These are phyloP conservation scores for Schizothorax lantsangensis DNA, from an alignment of 2,797 vertebrate genomes.

Conservation along the genomic window DNA sequence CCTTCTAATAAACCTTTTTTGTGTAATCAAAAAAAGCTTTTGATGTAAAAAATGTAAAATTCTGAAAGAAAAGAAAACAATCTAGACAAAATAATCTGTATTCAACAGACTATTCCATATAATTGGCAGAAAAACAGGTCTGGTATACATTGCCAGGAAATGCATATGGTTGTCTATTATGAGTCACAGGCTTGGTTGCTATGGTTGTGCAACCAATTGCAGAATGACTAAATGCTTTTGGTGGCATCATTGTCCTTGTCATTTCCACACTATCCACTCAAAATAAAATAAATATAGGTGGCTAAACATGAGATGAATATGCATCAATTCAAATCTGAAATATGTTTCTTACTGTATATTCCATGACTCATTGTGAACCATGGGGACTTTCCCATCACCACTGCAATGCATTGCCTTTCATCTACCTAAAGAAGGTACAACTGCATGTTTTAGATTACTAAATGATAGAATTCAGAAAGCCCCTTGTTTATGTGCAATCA, in stretches of 20 bases:
- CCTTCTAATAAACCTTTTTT: not conserved
- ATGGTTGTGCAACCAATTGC: not conserved
- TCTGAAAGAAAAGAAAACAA: not conserved
- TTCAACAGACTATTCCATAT: not conserved
- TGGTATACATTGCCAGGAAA: slow-evolving; percentile 7
- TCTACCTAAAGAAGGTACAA: not conserved
- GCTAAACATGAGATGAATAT: not conserved
- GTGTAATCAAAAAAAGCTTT: too few species aligned
- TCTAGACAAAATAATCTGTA: not conserved
- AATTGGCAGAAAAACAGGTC: not conserved
- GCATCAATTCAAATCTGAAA: not conserved
- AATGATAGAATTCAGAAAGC: not conserved
- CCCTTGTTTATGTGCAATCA: not conserved
- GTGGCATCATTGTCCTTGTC: not conserved
- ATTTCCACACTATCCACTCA: not conserved
- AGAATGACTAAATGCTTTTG: not conserved
- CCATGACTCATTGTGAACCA: not conserved
- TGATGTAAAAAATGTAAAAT: not conserved
- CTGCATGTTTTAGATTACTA: not conserved
- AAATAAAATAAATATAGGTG: not conserved
- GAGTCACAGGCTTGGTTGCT: slow-evolving; percentile 34
- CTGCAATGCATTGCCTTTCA: not conserved
- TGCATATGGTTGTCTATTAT: slow-evolving; percentile 2
- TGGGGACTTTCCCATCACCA: not conserved
- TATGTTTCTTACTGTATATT: not conserved